phyloP scores from a whole-genome alignment of 2,888 invertebrate species.

The Eupsilia transversa region DNA sequence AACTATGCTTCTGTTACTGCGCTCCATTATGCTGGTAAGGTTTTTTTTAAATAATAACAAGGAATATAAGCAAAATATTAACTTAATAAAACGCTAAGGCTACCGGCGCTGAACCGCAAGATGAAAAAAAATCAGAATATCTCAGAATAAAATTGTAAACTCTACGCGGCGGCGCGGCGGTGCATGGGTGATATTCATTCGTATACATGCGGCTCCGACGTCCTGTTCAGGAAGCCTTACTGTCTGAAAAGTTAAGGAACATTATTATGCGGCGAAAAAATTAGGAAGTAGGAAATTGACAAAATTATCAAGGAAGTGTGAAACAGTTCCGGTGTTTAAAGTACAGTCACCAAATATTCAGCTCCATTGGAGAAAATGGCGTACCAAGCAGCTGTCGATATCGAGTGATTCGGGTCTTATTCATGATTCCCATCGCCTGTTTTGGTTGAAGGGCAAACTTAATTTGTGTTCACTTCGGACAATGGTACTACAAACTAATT shows the following conservation, averaged over 20 bases:
- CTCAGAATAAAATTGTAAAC: too few species aligned
- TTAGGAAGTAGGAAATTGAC: slow-evolving; percentile 41
- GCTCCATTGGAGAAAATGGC: slow-evolving; percentile 27
- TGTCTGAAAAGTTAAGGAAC: neutral
- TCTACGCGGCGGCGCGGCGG: too few species aligned
- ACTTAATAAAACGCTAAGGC: neutral
- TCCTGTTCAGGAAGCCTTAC: too few species aligned
- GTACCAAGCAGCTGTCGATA: slow-evolving; percentile 24
- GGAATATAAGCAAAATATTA: neutral
- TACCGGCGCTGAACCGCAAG: too few species aligned
- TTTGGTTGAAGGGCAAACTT: slow-evolving; percentile 40
- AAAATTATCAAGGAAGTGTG: slow-evolving; percentile 33
- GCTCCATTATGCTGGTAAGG: neutral
- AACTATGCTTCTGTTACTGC: neutral
- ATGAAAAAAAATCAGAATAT: too few species aligned
- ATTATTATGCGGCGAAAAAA: slow-evolving; percentile 17
- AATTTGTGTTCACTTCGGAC: slow-evolving; percentile 46
- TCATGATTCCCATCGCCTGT: slow-evolving; percentile 24
- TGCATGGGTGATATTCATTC: too few species aligned
- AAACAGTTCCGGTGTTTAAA: slow-evolving; percentile 36
- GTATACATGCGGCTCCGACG: too few species aligned
- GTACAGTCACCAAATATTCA: slow-evolving; percentile 13
- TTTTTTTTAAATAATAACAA: neutral
- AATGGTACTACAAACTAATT: slow-evolving; percentile 39
- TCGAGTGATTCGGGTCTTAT: slow-evolving; percentile 48